Evolutionary conservation across 2,888 invertebrate genomes (phyloP), one percentile per base, ranked within the genome.

Genomic region (Brenthis hecate): DNA sequence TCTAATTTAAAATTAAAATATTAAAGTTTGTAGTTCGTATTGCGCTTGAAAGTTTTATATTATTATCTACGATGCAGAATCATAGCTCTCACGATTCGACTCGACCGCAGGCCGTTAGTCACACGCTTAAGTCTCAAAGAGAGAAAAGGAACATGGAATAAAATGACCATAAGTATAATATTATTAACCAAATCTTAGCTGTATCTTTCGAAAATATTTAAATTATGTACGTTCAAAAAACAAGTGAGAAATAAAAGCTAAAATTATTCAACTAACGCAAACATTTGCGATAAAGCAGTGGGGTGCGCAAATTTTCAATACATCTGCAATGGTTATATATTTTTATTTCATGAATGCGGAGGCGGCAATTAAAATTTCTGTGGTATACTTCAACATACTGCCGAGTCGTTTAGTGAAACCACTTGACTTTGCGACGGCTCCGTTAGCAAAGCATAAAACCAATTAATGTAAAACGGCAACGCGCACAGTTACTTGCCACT

Each of bases 291-390:
- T 47, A 64, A 70, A 54, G 65, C 60, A 56, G 19, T 16, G 28
- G 43, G 51, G 16, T 56, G 32, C 36, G 71, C 14, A 36, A 47
- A 64, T 47, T 47, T 54, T 63, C 23, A 68, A 16, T 68, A 56
- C 32, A 53, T 58, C 55, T 57, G 57, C 23, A 60, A 47, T 63
- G 65, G 28, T 50, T 60, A 60, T 48, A 58, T 68, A 69, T 60
- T 69, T 62, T 65, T 53, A 32, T 66, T 70, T 66, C 62, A 69
- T 61, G 63, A 61, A 69, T 70, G 79, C 76, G 79, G 78, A 76
- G 79, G 76, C 76, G 74, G 83, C 84, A 88, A 88, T 88, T 88
- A 88, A 87, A 85, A 81, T 81, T 80, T 82, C 81, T 80, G 81
- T 84, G 77, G 80, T 80, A 79, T 80, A 86, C 85, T 87, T 83